These are phyloP conservation scores for Danio tinwini DNA, from an alignment of 2,797 vertebrate species.

Conservation along the genomic window DNA sequence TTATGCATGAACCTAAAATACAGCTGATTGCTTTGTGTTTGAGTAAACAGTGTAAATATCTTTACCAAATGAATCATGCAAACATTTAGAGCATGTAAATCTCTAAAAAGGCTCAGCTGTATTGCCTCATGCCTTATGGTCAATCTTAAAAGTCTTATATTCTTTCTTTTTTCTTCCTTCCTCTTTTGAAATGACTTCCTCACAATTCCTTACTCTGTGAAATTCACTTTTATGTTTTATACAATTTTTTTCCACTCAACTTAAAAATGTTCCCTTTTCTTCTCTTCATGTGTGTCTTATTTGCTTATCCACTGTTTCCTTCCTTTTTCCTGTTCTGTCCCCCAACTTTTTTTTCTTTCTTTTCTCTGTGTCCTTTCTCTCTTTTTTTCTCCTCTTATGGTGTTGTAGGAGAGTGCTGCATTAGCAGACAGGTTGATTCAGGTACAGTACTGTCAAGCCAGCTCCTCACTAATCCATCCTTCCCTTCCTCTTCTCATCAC, in stretches of 20 bases:
- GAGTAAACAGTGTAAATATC: neutral
- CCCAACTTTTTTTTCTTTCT: conserved; percentile 5
- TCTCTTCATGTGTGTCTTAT: conserved; percentile 48
- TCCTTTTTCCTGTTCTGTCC: conserved; percentile 39
- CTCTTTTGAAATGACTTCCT: conserved; percentile 25
- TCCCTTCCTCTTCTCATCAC: conserved; percentile 45
- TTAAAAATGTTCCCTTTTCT: neutral
- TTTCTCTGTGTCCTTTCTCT: conserved; percentile 54
- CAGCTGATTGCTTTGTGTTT: conserved; percentile 5
- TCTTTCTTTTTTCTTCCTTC: conserved; percentile 15
- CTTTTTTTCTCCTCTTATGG: conserved; percentile 67
- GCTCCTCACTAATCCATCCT: conserved; percentile 52
- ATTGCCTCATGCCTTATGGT: conserved; percentile 14
- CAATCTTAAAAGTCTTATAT: conserved; percentile 21
- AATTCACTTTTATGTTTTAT: neutral
- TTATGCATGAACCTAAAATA: conserved; percentile 5
- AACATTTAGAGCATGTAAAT: neutral
- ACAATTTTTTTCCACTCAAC: neutral
- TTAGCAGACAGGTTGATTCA: conserved; percentile 98
- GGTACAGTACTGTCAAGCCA: conserved; percentile 83
- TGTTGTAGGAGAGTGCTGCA: conserved; percentile 93
- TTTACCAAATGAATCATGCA: neutral
- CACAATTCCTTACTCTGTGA: conserved; percentile 29
- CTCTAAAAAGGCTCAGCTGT: conserved; percentile 9
- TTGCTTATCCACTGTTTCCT: conserved; percentile 10